Conservation (phyloP, 1,140 invertebrate genomes). For the Leptestheria dahalacensis region DNA sequence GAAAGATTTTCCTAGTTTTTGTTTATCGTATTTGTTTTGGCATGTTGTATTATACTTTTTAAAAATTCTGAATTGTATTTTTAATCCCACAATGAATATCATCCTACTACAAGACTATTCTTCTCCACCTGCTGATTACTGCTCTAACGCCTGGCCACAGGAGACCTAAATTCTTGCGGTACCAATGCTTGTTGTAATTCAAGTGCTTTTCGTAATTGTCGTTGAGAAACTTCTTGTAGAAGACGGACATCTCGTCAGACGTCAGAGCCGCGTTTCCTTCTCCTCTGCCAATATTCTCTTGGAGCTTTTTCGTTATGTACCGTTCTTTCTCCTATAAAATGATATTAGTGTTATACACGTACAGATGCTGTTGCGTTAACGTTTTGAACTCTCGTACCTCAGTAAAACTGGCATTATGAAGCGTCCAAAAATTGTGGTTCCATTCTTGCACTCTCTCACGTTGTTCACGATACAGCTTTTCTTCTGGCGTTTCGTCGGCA, state of each 20-base stretch:
- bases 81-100: too few species aligned
- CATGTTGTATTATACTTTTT: too few species aligned
- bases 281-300: not conserved
- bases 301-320: not conserved
- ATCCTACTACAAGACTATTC: too few species aligned
- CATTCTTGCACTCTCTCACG: conserved; percentile 3
- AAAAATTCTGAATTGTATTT: too few species aligned
- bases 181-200: conserved; percentile 1
- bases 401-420: not conserved
- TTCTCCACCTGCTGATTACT: not conserved
- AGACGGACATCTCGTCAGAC: conserved; percentile 10
- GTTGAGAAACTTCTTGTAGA: conserved; percentile 11
- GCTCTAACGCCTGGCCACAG: not conserved
- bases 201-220: not conserved
- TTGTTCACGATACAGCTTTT: not conserved
- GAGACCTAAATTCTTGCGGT: not conserved
- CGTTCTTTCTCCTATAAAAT: conserved; percentile 6
- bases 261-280: not conserved
- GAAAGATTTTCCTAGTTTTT: too few species aligned
- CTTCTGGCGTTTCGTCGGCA: not conserved
- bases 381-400: not conserved
- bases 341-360: too few species aligned
- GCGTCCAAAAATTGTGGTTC: conserved; percentile 9
- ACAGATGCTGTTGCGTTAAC: not conserved
- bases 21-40: too few species aligned